Conservation (phyloP, 2,888 invertebrate genomes). For the Oegoconia quadripuncta region DNA sequence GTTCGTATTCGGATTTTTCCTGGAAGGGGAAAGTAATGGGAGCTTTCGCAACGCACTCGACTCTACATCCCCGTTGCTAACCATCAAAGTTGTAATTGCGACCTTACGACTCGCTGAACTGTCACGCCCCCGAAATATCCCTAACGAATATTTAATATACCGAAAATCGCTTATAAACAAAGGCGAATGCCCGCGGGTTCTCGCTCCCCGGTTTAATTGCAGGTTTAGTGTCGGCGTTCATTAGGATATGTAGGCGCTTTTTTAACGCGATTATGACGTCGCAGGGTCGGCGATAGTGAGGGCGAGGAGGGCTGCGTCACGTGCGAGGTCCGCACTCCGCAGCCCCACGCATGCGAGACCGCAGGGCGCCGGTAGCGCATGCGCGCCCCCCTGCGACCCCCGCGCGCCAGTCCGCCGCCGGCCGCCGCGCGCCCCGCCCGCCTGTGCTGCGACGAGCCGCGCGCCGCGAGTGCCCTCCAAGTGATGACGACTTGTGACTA, state of each 20-base stretch:
- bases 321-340: slow-evolving; percentile 77
- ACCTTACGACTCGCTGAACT: slow-evolving; percentile 58
- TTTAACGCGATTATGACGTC: slow-evolving; percentile 75
- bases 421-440: slow-evolving; percentile 71
- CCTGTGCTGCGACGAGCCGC: slow-evolving; percentile 40
- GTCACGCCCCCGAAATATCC: slow-evolving; percentile 55
- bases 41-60: slow-evolving; percentile 41
- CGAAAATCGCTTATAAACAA: slow-evolving; percentile 61
- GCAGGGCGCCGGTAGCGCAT: slow-evolving; percentile 70
- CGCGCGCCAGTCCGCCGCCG: slow-evolving; percentile 74
- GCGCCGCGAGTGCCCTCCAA: slow-evolving; percentile 61
- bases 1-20: slow-evolving; percentile 44
- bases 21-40: slow-evolving; percentile 49
- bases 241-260: slow-evolving; percentile 74
- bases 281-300: slow-evolving; percentile 52
- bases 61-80: slow-evolving; percentile 40
- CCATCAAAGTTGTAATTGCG: slow-evolving; percentile 62
- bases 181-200: slow-evolving; percentile 42
- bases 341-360: slow-evolving; percentile 78
- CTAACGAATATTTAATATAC: slow-evolving; percentile 64
- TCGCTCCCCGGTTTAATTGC: slow-evolving; percentile 62
- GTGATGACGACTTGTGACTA: slow-evolving; percentile 77
- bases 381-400: slow-evolving; percentile 65
- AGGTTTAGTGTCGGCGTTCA: slow-evolving; percentile 69
- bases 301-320: slow-evolving; percentile 78